Base-by-base conservation (phyloP, 2,888 invertebrate genomes). In the Limnephilus marmoratus region DNA sequence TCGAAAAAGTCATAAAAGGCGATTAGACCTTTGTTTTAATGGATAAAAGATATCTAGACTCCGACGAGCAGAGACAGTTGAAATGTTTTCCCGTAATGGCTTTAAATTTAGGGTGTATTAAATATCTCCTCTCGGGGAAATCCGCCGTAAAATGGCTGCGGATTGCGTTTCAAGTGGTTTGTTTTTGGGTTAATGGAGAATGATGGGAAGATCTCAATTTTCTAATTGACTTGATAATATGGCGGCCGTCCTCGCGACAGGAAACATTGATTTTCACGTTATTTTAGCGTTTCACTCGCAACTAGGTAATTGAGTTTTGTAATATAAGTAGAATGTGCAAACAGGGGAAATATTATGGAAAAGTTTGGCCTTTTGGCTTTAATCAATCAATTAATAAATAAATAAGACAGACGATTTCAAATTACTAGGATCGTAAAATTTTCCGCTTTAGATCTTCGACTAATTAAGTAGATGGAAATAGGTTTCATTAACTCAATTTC, bases 1-100 rank as follows among this genome's bases (percentile, higher is more conserved):
- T 91, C 90, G 92, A 85, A 91, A 92, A 92, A 92, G 92, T 93
- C 93, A 93, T 93, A 93, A 93, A 92, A 90, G 92, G 82, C 91
- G 92, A 92, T 92, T 91, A 93, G 92, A 88, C 86, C 92, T 92
- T 93, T 93, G 93, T 93, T 93, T 92, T 92, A 92, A 90, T 81
- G 91, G 92, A 92, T 92, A 93, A 93, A 91, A 90, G 92, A 92
- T 92, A 90, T 86, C n/a, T n/a, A 86, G 85, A 86, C 85, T n/a
- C 83, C 37, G 83, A 37, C 89, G 37, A 49, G 68, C 85, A 45
- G 87, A 89, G 90, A 92, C 91, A 89, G 91, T 91, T 82, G 89
- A 85, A 81, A 86, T 90, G 89, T 91, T 91, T 90, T 90, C 87
- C 41, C 82, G 83, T 90, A 90, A 86, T 91, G 90, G 90, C 90